Evolutionary conservation across 2,797 vertebrate genomes (phyloP), one percentile per base, ranked within the genome.

Genomic region (Dallia pectoralis): DNA sequence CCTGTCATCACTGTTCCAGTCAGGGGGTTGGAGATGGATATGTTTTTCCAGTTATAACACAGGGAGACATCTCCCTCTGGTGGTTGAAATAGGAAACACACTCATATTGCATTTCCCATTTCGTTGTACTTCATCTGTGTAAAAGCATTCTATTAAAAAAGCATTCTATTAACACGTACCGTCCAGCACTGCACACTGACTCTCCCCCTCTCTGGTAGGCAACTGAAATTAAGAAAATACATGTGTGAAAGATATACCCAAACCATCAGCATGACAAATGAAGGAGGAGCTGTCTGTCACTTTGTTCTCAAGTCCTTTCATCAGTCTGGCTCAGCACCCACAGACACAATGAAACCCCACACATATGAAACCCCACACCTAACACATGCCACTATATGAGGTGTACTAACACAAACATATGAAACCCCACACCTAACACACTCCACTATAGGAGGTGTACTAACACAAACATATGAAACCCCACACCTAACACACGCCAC

Each of bases 141-240:
- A 44, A 44, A 44, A 44, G 40, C 40, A 40, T 40, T n/a, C n/a
- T n/a, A n/a, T n/a, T n/a, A n/a, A n/a, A n/a, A n/a, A n/a, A n/a
- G 40, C 40, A 12, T 9, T 44, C 40, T 4, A 14, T 12, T 44
- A 2, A 48, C 78, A 82, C 85, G 95, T 93, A 97, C 97, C 97
- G 96, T 89, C 95, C 94, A 90, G 95, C 95, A 77, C 94, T 95
- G 93, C 95, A 97, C 78, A 94, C 95, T 70, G 95, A 94, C 83
- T 95, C 94, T 29, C 96, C 96, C 79, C 96, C 96, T 93, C 96
- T 96, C 92, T 98, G 96, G 91, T 97, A 98, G 0, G 96, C 96
- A 82, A 97, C 97, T 98, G 91, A 95, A 94, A 84, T 77, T 79
- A 73, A 84, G 9, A 36, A 62, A 18, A 69, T 77, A 61, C 67